Percentiles rank a stretch among this genome's conserved stretches.
phyloP scores from a whole-genome alignment of 1,140 invertebrate species.

The Magallana ariakensis region DNA sequence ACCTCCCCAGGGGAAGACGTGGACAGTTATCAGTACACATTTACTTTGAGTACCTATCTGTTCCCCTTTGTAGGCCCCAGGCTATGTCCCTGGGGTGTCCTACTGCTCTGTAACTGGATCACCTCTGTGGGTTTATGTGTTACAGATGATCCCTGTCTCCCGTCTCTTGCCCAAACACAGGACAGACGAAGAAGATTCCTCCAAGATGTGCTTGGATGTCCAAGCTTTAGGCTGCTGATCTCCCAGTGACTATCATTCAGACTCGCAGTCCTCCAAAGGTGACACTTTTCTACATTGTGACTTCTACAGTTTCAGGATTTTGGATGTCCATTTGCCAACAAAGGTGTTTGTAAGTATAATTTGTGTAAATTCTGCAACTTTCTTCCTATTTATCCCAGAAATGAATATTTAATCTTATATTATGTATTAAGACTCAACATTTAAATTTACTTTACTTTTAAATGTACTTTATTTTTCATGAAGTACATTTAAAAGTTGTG shows the following conservation, averaged over 20 bases:
- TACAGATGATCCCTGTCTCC: conserved; percentile 23
- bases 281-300: too few relatives aligned
- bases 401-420: too few relatives aligned
- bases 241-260: too few relatives aligned
- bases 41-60: not conserved
- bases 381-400: too few relatives aligned
- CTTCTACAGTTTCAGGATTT: too few relatives aligned
- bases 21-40: not conserved
- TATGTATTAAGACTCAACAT: too few relatives aligned
- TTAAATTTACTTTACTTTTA: not conserved
- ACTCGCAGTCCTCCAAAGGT: too few relatives aligned
- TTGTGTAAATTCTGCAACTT: too few relatives aligned
- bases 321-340: too few relatives aligned
- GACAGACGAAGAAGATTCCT: not conserved
- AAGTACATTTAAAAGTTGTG: not conserved
- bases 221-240: too few relatives aligned
- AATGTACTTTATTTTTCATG: not conserved
- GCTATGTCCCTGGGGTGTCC: not conserved
- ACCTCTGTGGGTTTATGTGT: conserved; percentile 12
- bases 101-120: not conserved
- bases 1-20: not conserved
- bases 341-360: too few relatives aligned
- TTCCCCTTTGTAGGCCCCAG: not conserved
- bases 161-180: not conserved
- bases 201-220: not conserved